These are phyloP conservation scores for Drosophila parabipectinata DNA, from an alignment of 1,140 invertebrate species.

Conservation along the genomic window DNA sequence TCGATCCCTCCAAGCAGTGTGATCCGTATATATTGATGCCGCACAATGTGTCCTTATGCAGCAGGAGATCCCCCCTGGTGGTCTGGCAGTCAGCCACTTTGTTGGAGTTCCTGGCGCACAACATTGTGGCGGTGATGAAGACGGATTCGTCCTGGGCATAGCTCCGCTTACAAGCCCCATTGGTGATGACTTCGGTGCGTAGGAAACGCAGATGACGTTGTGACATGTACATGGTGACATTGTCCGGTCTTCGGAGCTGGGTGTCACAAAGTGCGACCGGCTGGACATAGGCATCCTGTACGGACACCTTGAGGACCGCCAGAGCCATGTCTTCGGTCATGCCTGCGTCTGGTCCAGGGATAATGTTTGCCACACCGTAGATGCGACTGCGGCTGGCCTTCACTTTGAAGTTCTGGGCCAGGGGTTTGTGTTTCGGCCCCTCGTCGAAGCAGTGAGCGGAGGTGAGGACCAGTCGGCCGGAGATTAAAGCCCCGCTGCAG, in stretches of 20 bases:
- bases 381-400: slow-evolving; percentile 8
- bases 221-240: slow-evolving; percentile 48
- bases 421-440: not conserved
- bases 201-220: slow-evolving; percentile 20
- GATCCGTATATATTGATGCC: slow-evolving; percentile 54
- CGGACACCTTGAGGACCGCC: slow-evolving; percentile 1
- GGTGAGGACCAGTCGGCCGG: slow-evolving; percentile 35
- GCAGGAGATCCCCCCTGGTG: slow-evolving; percentile 30
- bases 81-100: slow-evolving; percentile 37
- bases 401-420: slow-evolving; percentile 8
- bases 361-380: slow-evolving; percentile 18
- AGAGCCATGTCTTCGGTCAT: slow-evolving; percentile 27
- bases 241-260: slow-evolving; percentile 5
- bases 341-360: not conserved
- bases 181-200: slow-evolving; percentile 41
- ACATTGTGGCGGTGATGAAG: slow-evolving; percentile 40
- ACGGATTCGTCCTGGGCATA: slow-evolving; percentile 32
- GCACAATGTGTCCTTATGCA: slow-evolving; percentile 38
- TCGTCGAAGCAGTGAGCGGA: slow-evolving; percentile 37
- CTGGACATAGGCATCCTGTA: slow-evolving; percentile 7
- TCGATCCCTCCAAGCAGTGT: slow-evolving; percentile 24
- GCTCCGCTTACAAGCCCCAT: slow-evolving; percentile 39
- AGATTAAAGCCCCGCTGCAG: slow-evolving; percentile 41
- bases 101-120: slow-evolving; percentile 49
- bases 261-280: slow-evolving; percentile 30